A percentile compares a stretch with the other conserved stretches of the same genome.
Conservation (phyloP, 53 echinoderm and acorn worm genomes). For the Echinometra lucunter region DNA sequence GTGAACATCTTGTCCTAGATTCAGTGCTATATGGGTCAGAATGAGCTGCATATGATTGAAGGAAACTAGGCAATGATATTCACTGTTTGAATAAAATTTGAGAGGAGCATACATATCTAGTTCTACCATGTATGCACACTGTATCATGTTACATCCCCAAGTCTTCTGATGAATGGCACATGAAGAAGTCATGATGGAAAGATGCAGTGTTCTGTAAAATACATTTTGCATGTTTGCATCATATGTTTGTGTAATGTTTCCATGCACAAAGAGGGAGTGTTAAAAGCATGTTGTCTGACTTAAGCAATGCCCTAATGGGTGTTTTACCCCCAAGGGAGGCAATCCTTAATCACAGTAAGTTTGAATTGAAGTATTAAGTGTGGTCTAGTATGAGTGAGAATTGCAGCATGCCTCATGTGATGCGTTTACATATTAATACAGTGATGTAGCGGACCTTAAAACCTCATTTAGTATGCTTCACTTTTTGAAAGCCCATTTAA, state of each 20-base stretch:
- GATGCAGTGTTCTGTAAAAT: not conserved
- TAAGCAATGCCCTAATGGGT: not conserved
- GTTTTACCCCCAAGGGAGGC: not conserved
- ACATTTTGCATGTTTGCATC: not conserved
- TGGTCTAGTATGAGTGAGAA: not conserved
- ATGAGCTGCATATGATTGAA: not conserved
- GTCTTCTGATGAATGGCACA: not conserved
- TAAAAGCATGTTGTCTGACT: not conserved
- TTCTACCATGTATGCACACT: not conserved
- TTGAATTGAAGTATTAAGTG: not conserved
- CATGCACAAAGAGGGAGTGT: not conserved
- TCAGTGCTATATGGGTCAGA: not conserved
- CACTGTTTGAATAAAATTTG: not conserved
- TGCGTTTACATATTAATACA: not conserved
- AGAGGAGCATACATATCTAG: not conserved
- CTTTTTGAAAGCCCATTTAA: slow-evolving; percentile 24
- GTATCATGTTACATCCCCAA: not conserved
- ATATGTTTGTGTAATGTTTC: not conserved
- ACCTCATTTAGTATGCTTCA: not conserved
- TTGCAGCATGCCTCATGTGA: not conserved
- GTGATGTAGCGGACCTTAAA: not conserved
- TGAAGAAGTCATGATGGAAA: not conserved
- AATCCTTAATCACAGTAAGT: not conserved
- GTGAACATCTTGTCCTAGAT: not conserved
- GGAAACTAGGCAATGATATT: not conserved